Base-by-base conservation (phyloP, 2,888 invertebrate species). In the Temnothorax ravouxi region DNA sequence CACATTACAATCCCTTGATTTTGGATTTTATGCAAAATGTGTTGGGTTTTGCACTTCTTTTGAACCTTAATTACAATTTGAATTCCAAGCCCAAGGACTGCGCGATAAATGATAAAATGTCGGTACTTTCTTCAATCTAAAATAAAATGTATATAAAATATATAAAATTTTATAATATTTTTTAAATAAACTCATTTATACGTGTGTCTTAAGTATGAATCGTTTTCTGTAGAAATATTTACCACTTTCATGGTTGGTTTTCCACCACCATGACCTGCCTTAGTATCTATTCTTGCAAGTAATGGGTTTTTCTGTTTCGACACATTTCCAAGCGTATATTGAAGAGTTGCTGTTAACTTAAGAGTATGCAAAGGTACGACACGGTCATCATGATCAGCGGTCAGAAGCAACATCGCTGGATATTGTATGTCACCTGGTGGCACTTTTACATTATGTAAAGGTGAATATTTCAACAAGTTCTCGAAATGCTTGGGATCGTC, bases 341-440 rank as follows among this genome's bases (percentile, higher is more conserved):
- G 99, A 85, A 99, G 95, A 91, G 98, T 97, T 2, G 99, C 99
- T 84, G 98, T 97, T 95, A 97, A 98, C 95, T 99, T 99, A 67
- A 99, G 96, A 85, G 99, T 99, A 96, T 99, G 99, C 89, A 99
- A 96, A 72, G 99, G 99, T 88, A 99, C 99, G 88, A 99, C 99
- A 90, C 99, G 97, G 95, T 99, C 99, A 95, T 99, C 99, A 95
- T 99, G 99, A 96, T 99, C 99, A 29, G 98, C 99, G n/a, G 99
- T 99, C 90, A 99, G 95, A 85, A 99, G 96, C 87, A 99, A 95
- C 29, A 97, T 97, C 25, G 99, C 97, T 8, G 99, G 99, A 96
- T 99, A 99, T 95, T 99, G 97, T 13, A 94, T 94, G 93, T 95
- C 95, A 92, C 96, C 95, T 77, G 95, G 92, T 0, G 98, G 95